Percentiles rank a stretch among this genome's conserved stretches.
Evolutionary conservation across 2,797 vertebrate species (phyloP).

Genomic region (Pseudochirops corinnae): DNA sequence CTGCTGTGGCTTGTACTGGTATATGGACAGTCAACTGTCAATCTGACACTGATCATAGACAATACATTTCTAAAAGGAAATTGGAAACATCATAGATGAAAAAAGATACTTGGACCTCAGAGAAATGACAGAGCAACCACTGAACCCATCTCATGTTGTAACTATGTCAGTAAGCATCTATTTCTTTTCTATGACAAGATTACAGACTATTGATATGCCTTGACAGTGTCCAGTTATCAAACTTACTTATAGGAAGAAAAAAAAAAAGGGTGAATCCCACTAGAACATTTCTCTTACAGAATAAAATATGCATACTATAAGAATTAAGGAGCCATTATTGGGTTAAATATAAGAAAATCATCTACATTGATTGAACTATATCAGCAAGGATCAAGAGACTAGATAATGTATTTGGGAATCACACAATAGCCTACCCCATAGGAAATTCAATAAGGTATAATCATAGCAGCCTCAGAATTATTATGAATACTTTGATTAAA

Average conservation of each 20-base stretch:
- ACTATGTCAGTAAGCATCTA: background rate
- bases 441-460: background rate
- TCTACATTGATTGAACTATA: background rate
- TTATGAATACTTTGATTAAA: background rate
- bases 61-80: constrained; percentile 32
- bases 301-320: background rate
- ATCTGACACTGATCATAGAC: background rate
- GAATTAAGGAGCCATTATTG: background rate
- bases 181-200: background rate
- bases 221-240: background rate
- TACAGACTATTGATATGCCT: background rate
- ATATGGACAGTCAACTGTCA: background rate
- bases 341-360: background rate
- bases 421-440: background rate
- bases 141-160: background rate
- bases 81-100: background rate
- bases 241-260: background rate
- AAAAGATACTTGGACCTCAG: background rate
- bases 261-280: background rate
- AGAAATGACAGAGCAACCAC: background rate
- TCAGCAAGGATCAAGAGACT: background rate
- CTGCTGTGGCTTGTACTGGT: background rate
- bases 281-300: background rate
- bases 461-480: background rate
- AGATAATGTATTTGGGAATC: background rate